These are phyloP conservation scores for Eriocheir sinensis DNA, from an alignment of 1,140 invertebrate genomes.

Conservation along the genomic window DNA sequence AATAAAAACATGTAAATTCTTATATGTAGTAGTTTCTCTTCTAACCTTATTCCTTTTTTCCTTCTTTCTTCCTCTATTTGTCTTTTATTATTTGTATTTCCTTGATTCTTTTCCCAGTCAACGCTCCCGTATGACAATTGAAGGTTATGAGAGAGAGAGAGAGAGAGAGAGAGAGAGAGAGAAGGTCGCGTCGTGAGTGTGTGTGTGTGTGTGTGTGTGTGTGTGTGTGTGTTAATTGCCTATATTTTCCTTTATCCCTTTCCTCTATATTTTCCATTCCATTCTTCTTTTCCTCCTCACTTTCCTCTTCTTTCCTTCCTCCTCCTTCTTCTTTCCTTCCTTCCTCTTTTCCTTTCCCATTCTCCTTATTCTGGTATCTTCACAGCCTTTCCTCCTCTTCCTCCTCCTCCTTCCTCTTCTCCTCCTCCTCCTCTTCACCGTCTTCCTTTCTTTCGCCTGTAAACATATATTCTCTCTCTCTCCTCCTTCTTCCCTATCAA, in stretches of 20 bases:
- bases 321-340: neutral
- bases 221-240: neutral
- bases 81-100: neutral
- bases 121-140: neutral
- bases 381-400: neutral
- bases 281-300: no score
- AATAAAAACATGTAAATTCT: no score
- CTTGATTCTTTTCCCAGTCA: no score
- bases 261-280: neutral
- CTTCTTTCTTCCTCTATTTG: neutral
- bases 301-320: no score
- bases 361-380: conserved; percentile 7
- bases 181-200: neutral
- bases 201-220: conserved; percentile 37
- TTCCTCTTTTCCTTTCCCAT: conserved; percentile 27
- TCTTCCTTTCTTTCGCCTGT: neutral
- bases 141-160: neutral
- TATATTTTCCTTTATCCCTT: neutral
- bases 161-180: no score
- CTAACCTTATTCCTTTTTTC: neutral
- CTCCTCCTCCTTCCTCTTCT: neutral
- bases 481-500: conserved; percentile 18
- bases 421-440: neutral
- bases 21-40: no score
- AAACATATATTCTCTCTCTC: neutral